Percentiles rank a stretch among this genome's conserved stretches.
Evolutionary conservation across 2,888 invertebrate genomes (phyloP).

Genomic region (Alloscopus bannaensis): DNA sequence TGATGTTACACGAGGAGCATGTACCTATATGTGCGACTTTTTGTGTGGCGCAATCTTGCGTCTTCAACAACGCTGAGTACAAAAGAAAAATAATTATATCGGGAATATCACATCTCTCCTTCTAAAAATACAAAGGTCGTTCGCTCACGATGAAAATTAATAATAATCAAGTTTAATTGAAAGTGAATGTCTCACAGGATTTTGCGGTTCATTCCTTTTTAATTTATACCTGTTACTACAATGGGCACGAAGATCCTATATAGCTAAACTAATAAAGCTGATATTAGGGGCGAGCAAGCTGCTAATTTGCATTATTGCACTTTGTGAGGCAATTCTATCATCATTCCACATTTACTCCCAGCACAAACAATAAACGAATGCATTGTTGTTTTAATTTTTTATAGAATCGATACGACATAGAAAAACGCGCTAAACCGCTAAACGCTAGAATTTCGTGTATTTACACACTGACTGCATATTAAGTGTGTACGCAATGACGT

Average conservation of each 20-base stretch:
- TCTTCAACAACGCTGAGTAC: not conserved
- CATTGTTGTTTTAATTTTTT: constrained; percentile 27
- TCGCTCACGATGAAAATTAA: constrained; percentile 26
- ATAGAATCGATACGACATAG: no score
- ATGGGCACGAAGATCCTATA: not conserved
- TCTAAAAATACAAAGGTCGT: constrained; percentile 35
- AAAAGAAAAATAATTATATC: constrained; percentile 2
- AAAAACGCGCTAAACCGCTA: constrained; percentile 41
- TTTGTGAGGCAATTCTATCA: constrained; percentile 33
- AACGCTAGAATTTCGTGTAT: constrained; percentile 28
- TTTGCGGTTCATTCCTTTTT: constrained; percentile 19
- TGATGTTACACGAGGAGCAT: not conserved
- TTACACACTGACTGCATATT: no score
- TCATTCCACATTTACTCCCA: not conserved
- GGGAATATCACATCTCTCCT: constrained; percentile 27
- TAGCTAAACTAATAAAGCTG: not conserved
- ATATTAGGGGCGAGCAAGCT: not conserved
- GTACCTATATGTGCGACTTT: not conserved
- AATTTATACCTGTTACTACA: not conserved
- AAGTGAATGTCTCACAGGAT: constrained; percentile 53
- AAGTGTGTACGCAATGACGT: no score
- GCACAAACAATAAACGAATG: constrained; percentile 26
- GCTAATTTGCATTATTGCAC: constrained; percentile 45
- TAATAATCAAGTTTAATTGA: constrained; percentile 55
- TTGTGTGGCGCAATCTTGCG: constrained; percentile 1